These are phyloP conservation scores for Axea sp. DNA, from an alignment of 2,888 invertebrate genomes.

Conservation along the genomic window DNA sequence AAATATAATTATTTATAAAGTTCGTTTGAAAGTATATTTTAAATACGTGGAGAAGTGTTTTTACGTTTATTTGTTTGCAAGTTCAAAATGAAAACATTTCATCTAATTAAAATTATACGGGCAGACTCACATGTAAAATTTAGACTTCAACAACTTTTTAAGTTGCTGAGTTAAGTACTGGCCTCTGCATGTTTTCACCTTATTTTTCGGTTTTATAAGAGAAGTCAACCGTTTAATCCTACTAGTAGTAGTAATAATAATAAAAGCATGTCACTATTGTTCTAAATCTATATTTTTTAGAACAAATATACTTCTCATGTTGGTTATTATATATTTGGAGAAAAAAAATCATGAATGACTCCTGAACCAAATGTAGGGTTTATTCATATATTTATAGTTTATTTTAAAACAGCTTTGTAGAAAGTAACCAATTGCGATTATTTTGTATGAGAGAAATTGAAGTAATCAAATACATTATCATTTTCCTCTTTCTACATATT, in stretches of 20 bases:
- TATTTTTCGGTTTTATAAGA: slow-evolving; percentile 49
- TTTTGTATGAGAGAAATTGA: no score
- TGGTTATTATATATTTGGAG: no score
- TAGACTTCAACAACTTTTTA: slow-evolving; percentile 42
- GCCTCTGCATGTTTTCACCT: slow-evolving; percentile 42
- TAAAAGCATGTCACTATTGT: slow-evolving; percentile 22
- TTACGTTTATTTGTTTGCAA: slow-evolving; percentile 16
- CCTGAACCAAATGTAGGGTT: no score
- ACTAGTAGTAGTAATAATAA: slow-evolving; percentile 19
- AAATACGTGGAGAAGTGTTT: slow-evolving; percentile 1
- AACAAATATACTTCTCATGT: neutral
- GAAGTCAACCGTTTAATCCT: slow-evolving; percentile 51
- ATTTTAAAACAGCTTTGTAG: no score
- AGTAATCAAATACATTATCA: no score
- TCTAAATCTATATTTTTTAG: slow-evolving; percentile 25
- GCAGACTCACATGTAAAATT: slow-evolving; percentile 31
- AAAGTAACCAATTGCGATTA: no score
- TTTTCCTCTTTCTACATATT: no score
- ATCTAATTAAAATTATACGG: slow-evolving; percentile 50
- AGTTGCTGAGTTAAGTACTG: slow-evolving; percentile 29
- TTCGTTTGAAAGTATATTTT: slow-evolving; percentile 27
- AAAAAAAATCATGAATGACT: no score
- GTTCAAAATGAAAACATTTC: slow-evolving; percentile 32
- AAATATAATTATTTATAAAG: slow-evolving; percentile 31
- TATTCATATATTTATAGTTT: no score